A percentile compares a stretch with the other conserved stretches of the same genome.
These are phyloP conservation scores for Vandiemenella viatica DNA, from an alignment of 2,888 invertebrate species.

Conservation along the genomic window DNA sequence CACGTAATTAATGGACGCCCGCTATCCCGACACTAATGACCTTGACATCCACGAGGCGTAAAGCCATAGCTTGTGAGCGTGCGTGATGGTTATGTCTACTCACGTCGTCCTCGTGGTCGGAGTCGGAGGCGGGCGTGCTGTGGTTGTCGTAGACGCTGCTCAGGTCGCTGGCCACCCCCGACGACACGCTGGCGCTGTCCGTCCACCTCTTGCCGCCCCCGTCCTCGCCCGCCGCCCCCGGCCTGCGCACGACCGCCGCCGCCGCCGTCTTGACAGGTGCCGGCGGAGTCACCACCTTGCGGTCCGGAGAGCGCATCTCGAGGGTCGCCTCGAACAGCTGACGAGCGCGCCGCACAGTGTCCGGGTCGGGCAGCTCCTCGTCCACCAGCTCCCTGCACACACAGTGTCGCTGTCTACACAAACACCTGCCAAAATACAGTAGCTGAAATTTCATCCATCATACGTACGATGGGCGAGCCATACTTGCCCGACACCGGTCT, in stretches of 20 bases:
- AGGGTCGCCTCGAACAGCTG: conserved; percentile 64
- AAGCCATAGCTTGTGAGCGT: too few species aligned
- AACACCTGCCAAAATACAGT: too few species aligned
- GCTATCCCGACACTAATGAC: too few species aligned
- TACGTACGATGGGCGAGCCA: too few species aligned
- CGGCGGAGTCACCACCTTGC: not conserved
- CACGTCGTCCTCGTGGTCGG: conserved; percentile 30
- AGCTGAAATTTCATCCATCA: too few species aligned
- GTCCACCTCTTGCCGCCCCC: conserved; percentile 18
- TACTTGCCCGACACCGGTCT: too few species aligned
- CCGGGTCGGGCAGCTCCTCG: conserved; percentile 76
- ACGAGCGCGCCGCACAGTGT: conserved; percentile 71
- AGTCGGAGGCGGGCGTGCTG: conserved; percentile 23
- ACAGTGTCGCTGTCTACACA: too few species aligned
- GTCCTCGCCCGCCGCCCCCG: not conserved
- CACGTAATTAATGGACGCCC: too few species aligned
- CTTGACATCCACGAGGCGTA: too few species aligned
- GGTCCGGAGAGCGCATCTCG: conserved; percentile 28
- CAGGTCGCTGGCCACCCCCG: conserved; percentile 24
- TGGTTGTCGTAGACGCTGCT: conserved; percentile 20
- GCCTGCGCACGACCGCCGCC: conserved; percentile 7
- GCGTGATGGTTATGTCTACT: too few species aligned
- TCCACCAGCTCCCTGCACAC: conserved; percentile 68
- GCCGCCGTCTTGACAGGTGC: conserved; percentile 4
- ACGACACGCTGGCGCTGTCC: conserved; percentile 23